Evolutionary conservation across 2,113 vertebrate species (phyloP).

Genomic region (Mesoclemmys tuberculata): DNA sequence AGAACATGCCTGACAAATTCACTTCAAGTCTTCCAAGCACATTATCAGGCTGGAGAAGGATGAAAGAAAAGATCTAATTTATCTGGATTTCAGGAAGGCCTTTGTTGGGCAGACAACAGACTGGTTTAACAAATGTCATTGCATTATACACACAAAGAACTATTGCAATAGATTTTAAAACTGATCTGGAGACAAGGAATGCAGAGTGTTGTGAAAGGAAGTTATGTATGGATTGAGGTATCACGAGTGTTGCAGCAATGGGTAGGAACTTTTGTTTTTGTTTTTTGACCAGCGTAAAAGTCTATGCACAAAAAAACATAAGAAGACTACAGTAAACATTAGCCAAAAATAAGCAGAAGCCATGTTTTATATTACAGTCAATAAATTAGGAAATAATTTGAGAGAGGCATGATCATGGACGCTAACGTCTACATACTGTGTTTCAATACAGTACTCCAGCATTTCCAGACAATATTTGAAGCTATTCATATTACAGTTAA

Average conservation of each 20-base stretch:
- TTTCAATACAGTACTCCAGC: neutral
- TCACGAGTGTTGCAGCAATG: neutral
- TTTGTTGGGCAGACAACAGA: slow-evolving; percentile 13
- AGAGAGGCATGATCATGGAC: neutral
- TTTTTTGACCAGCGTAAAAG: neutral
- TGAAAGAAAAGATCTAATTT: neutral
- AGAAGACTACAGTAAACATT: neutral
- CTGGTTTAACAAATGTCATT: neutral
- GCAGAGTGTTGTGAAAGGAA: neutral
- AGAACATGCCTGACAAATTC: slow-evolving; percentile 17
- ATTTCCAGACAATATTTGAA: neutral
- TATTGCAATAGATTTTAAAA: slow-evolving; percentile 22
- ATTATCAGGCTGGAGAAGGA: neutral
- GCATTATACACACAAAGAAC: neutral
- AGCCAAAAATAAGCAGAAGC: neutral
- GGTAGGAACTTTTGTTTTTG: neutral
- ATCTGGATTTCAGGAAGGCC: neutral
- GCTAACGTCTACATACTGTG: neutral
- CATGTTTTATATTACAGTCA: neutral
- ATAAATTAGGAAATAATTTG: neutral
- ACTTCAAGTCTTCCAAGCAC: neutral
- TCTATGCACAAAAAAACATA: neutral
- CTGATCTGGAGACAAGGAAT: neutral
- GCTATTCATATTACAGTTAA: neutral
- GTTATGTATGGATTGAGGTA: neutral